Percentiles rank a stretch among this genome's conserved stretches.
These are phyloP conservation scores for Germaria angustata DNA, from an alignment of 2,888 invertebrate genomes.

Conservation along the genomic window DNA sequence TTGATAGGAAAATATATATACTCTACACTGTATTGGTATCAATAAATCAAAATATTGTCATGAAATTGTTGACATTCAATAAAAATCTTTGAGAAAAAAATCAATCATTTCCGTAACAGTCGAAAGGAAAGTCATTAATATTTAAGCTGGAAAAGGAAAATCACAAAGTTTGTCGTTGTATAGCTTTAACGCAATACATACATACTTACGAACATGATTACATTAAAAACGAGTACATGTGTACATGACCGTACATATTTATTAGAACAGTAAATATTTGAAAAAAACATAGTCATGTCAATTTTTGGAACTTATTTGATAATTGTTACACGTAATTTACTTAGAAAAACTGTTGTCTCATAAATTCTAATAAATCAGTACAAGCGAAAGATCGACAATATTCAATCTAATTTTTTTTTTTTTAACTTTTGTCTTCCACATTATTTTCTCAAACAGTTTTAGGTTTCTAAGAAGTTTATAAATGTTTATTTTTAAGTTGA, in stretches of 20 bases:
- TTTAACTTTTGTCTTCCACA: not conserved
- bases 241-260: not conserved
- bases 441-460: too few relatives aligned
- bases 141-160: slow-evolving; percentile 17
- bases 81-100: slow-evolving; percentile 29
- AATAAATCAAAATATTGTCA: slow-evolving; percentile 45
- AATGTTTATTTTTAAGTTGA: not conserved
- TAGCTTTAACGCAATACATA: not conserved
- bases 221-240: too few relatives aligned
- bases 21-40: not conserved
- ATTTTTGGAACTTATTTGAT: not conserved
- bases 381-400: not conserved
- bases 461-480: not conserved
- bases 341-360: not conserved
- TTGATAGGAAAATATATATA: not conserved
- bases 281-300: not conserved
- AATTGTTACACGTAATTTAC: not conserved
- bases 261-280: not conserved
- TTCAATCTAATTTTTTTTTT: not conserved
- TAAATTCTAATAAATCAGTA: not conserved
- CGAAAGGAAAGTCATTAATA: slow-evolving; percentile 26
- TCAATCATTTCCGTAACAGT: slow-evolving; percentile 38
- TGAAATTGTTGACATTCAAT: slow-evolving; percentile 43
- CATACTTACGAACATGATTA: not conserved
- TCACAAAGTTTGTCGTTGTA: slow-evolving; percentile 3